Evolutionary conservation across 2,888 invertebrate species (phyloP).

Genomic region (Cremastinae sp.): DNA sequence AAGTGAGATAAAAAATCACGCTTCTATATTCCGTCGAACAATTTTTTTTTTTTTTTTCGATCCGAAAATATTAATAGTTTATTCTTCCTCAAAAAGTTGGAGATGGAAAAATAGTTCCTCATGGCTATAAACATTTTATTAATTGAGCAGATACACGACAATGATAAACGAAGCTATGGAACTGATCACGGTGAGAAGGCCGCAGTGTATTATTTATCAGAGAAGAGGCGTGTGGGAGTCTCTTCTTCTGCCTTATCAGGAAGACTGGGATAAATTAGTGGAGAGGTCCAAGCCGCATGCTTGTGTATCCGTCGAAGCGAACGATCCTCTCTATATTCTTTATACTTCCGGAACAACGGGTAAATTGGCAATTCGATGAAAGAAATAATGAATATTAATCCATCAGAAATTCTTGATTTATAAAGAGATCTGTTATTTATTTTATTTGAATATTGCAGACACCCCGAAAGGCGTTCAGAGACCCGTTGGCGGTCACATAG

Average conservation of each 20-base stretch:
- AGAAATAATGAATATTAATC: not conserved
- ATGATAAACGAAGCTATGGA: slow-evolving; percentile 91
- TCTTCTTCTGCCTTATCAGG: slow-evolving; percentile 85
- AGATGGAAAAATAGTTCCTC: not conserved
- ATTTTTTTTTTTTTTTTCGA: too few relatives aligned
- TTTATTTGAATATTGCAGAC: slow-evolving; percentile 74
- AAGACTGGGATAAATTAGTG: slow-evolving; percentile 89
- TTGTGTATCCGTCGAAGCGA: slow-evolving; percentile 93
- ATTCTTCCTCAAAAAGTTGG: not conserved
- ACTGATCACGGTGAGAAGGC: slow-evolving; percentile 86
- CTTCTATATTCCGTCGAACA: too few relatives aligned
- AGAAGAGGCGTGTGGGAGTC: slow-evolving; percentile 86
- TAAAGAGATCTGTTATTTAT: not conserved
- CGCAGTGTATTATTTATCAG: slow-evolving; percentile 92
- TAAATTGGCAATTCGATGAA: slow-evolving; percentile 68
- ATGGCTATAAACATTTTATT: slow-evolving; percentile 6
- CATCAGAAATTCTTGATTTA: not conserved
- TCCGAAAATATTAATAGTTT: too few relatives aligned
- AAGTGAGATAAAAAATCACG: slow-evolving; percentile 80
- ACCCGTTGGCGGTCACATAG: slow-evolving; percentile 94
- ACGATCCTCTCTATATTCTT: slow-evolving; percentile 93
- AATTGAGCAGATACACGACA: slow-evolving; percentile 85
- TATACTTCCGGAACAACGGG: slow-evolving; percentile 96
- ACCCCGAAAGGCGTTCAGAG: slow-evolving; percentile 91
- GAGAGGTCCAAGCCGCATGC: slow-evolving; percentile 85